A percentile compares a stretch with the other conserved stretches of the same genome.
Conservation (phyloP, 2,888 invertebrate genomes). For the Lasioglossum calceatum region DNA sequence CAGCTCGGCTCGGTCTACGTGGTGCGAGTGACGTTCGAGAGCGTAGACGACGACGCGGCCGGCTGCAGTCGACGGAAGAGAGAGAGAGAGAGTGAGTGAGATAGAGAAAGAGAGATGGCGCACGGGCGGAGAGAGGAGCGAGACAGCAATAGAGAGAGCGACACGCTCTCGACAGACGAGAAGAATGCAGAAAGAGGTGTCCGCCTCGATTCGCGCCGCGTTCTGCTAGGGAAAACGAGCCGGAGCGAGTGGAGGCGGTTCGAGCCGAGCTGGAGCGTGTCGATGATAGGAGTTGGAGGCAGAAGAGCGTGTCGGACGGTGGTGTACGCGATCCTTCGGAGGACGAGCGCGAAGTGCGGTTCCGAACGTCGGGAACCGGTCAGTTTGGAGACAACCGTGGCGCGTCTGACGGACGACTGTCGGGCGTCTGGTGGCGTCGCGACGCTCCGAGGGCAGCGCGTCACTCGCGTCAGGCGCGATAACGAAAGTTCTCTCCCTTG, state of each 20-base stretch:
- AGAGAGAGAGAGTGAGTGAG: constrained; percentile 48
- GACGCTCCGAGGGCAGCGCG: constrained; percentile 67
- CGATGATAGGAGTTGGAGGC: not conserved
- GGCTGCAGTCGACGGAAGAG: constrained; percentile 31
- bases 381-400: constrained; percentile 71
- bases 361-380: constrained; percentile 38
- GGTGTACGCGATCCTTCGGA: constrained; percentile 78
- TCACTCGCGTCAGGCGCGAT: constrained; percentile 73
- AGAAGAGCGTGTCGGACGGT: constrained; percentile 18
- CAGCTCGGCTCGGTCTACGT: constrained; percentile 69
- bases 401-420: constrained; percentile 81
- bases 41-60: constrained; percentile 47
- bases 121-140: constrained; percentile 33
- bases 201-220: not conserved
- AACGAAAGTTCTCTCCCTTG: constrained; percentile 66
- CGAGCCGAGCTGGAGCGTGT: not conserved
- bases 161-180: constrained; percentile 21
- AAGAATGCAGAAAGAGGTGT: constrained; percentile 48
- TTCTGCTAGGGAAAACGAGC: not conserved
- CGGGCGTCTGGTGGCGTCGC: constrained; percentile 75
- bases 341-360: constrained; percentile 62
- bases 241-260: not conserved
- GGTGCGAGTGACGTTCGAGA: constrained; percentile 69
- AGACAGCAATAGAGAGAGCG: constrained; percentile 14
- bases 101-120: constrained; percentile 35